Evolutionary conservation across 2,797 vertebrate species (phyloP), one percentile per base, ranked within the genome.

Genomic region (Notoglanidium macrostoma): DNA sequence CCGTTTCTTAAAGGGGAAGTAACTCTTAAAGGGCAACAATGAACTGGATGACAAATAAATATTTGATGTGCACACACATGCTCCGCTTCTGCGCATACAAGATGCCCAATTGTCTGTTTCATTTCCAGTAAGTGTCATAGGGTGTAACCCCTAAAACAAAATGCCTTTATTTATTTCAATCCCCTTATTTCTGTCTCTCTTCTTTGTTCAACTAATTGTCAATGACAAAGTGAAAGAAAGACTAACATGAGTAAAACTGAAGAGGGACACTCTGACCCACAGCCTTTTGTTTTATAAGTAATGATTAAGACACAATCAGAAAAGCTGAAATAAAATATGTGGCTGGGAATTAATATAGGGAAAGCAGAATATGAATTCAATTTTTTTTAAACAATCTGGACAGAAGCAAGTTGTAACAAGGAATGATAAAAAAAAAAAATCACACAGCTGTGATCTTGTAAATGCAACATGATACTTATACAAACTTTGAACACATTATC

Each of bases 1-100:
- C 91, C 79, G 89, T 86, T 91, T 93, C 92, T 85, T 90, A 89
- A 85, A 88, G 87, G 87, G 81, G 19, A 88, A 83, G 79, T 35
- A 59, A 23, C 55, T 55, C 73, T 74, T 67, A 54, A 74, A 61
- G 65, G 44, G 63, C 29, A 83, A 29, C 9, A 67, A 49, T 19
- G 40, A 63, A 83, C n/a, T n/a, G 32, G 84, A 79, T 40, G 65
- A 79, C 83, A 63, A 61, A 76, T 68, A 83, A n/a, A 44, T 46
- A 72, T 85, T 67, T 84, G 17, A 65, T 57, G 83, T 54, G 79
- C 40, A 49, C 44, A n/a, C 26, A 82, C 55, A 67, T 15, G 14
- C 26, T 49, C 55, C 15, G 78, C 57, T 17, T 63, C 23, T 80
- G 61, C 51, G 26, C 61, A 29, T 32, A 32, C 67, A 81, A 63